Conservation (phyloP, 2,797 vertebrate species). For the Iguana delicatissima region DNA sequence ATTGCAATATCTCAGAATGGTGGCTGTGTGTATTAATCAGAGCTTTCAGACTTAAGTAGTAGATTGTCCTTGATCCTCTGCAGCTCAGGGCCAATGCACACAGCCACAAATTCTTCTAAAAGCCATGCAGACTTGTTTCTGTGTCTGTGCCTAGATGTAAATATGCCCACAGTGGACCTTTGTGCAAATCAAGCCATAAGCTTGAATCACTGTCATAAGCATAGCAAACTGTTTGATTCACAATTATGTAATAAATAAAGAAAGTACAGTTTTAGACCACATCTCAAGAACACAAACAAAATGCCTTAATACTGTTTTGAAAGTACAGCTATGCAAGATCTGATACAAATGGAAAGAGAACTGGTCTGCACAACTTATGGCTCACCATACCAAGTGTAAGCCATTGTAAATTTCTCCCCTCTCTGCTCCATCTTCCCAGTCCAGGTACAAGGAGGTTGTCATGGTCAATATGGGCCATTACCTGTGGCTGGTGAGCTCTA, state of each 20-base stretch:
- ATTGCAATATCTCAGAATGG: slow-evolving; percentile 63
- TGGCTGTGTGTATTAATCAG: slow-evolving; percentile 67
- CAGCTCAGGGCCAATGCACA: slow-evolving; percentile 41
- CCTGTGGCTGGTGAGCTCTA: background rate
- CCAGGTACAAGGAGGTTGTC: background rate
- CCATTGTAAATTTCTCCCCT: background rate
- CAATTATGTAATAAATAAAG: background rate
- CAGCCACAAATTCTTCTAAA: slow-evolving; percentile 10
- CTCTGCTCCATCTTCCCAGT: too few relatives aligned
- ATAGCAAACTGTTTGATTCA: background rate
- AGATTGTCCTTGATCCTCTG: slow-evolving; percentile 67
- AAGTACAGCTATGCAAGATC: background rate
- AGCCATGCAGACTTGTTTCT: background rate
- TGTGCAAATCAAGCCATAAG: background rate
- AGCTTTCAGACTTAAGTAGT: slow-evolving; percentile 66
- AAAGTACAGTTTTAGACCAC: background rate
- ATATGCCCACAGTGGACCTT: background rate
- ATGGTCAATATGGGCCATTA: background rate
- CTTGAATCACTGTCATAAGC: background rate
- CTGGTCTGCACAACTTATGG: background rate
- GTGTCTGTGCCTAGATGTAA: background rate
- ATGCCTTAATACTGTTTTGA: background rate
- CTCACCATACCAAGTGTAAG: background rate
- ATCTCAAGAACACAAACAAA: background rate
- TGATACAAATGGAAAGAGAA: background rate